Base-by-base conservation (phyloP, 2,797 vertebrate genomes). In the Alosa sapidissima region DNA sequence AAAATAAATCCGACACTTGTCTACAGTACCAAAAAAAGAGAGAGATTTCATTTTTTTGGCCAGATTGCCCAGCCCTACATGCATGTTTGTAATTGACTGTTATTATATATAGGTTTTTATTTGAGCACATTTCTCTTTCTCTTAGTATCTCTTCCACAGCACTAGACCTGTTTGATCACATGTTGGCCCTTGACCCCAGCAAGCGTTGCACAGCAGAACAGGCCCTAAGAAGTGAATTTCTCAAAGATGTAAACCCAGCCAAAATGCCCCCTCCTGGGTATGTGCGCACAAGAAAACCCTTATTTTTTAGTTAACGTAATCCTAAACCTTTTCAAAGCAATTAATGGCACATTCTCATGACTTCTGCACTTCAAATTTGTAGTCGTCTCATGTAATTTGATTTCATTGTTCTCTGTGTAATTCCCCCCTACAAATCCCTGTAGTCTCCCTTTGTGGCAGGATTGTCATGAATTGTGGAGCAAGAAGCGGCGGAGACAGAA, bases 221-320 rank as follows among this genome's bases (percentile, higher is more conserved):
- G 87, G 98, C 98, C 21, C 92, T 99, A 89, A 95, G 95, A 90
- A 98, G 98, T 0, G 98, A 98, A 88, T 99, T 99, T 90, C 96
- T 99, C 45, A 95, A 95, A 88, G 98, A 99, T 0, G 97, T 99
- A 87, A 98, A 99, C 87, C 98, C 98, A 0, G 94, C 97, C 91
- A 99, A 98, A 93, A 99, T 99, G 98, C 97, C 98, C 81, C 98
- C 98, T n/a, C 98, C 98, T 24, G 98, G 99, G 98, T 99, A 96
- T 85, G 97, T 94, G 16, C 13, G 36, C 36, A 41, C 41, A 41
- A 41, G 41, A 2, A 58, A 58, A 24, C 41, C 8, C 1, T 51
- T 51, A 49, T 51, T 13, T 51, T 51, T 10, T 9, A 51, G 8
- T 51, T 1, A 11, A 51, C 8, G 49, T 51, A 51, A 51, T 51